Evolutionary conservation across 2,797 vertebrate genomes (phyloP), one percentile per base, ranked within the genome.

Genomic region (Taenioides sp.): DNA sequence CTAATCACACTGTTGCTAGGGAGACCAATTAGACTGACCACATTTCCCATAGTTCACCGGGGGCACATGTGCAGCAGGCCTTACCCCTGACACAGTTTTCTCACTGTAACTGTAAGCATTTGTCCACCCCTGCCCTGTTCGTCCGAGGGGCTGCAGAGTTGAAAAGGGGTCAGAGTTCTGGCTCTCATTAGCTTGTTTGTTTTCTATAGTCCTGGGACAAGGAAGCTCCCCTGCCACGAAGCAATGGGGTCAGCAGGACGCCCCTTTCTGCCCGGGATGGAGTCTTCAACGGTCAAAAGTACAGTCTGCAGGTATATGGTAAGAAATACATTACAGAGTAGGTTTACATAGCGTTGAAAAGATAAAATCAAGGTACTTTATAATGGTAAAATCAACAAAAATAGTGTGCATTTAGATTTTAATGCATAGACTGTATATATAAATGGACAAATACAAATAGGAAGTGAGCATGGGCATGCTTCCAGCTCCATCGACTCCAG

Each of bases 171-270:
- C 25, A 64, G 17, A 80, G 78, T 52, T 82, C 91, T 93, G 92
- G 67, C 79, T 92, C 87, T 91, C 81, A 92, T 94, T 93, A 92
- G 91, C 77, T 83, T 94, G 90, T 95, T 94, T 94, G 91, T 88
- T 92, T 93, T 92, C 88, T 85, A 84, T 89, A 81, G 78, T 66
- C 80, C 72, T 68, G 78, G 73, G 86, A 91, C 78, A 77, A 90
- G 93, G 93, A 93, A 92, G 91, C 86, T 88, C 85, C 89, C 89
- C 88, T 80, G 86, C 90, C 77, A 85, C 17, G 81, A 62, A 76
- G 82, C 82, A 63, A 63, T 23, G 67, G 82, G 84, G 84, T 91
- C 89, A 90, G 87, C 82, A 85, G 84, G 79, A 80, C 74, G 75
- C 84, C 85, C 69, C 43, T 47, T 14, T 47, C 12, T 47, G 43